These are phyloP conservation scores for Heliconius charithonia DNA, from an alignment of 2,888 invertebrate genomes.

Conservation along the genomic window DNA sequence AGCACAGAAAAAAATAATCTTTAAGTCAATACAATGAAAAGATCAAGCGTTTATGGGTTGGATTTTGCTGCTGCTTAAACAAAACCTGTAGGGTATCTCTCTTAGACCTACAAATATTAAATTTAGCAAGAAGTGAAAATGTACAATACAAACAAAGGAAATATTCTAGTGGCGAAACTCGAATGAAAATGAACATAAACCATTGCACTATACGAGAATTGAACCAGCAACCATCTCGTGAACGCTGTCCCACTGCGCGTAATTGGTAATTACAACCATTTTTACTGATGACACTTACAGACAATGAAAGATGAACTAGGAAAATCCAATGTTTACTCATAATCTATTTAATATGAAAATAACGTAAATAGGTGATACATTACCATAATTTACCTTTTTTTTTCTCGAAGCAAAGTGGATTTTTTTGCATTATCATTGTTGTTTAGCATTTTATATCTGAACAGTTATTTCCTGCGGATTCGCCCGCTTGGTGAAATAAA, in stretches of 20 bases:
- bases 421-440: neutral
- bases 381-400: neutral
- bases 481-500: neutral
- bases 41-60: no score
- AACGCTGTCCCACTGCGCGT: neutral
- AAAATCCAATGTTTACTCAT: neutral
- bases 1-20: no score
- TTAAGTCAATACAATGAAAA: no score
- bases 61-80: no score
- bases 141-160: no score
- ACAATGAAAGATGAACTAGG: neutral
- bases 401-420: neutral
- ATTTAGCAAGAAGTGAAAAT: no score
- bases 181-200: neutral
- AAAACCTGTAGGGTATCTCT: no score
- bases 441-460: neutral
- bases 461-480: neutral
- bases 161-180: neutral
- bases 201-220: neutral
- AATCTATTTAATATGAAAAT: constrained; percentile 9
- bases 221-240: neutral
- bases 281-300: neutral
- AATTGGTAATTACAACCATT: neutral
- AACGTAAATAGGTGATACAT: neutral
- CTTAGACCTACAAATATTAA: no score